Percentiles rank a stretch among this genome's conserved stretches.
Evolutionary conservation across 2,888 invertebrate genomes (phyloP).

Genomic region (Epicampocera succincta): DNA sequence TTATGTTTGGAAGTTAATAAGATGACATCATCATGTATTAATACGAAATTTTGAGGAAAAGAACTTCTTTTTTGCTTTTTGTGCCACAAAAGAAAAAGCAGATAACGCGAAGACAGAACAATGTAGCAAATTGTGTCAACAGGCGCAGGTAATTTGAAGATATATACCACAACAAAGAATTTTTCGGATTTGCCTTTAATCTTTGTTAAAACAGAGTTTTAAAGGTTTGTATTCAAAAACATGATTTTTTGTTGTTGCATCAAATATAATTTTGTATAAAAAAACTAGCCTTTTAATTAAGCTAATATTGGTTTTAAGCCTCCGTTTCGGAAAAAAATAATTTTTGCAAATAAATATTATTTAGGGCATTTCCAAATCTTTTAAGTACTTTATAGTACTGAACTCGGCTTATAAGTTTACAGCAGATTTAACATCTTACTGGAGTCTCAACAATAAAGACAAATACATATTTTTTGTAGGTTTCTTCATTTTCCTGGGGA

Average conservation of each 20-base stretch:
- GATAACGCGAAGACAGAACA: not conserved
- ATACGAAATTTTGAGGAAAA: constrained; percentile 13
- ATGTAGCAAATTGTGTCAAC: constrained; percentile 38
- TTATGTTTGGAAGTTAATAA: constrained; percentile 29
- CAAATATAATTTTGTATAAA: no score
- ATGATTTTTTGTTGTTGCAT: no score
- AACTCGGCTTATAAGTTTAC: not conserved
- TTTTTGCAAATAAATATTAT: no score
- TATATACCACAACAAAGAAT: constrained; percentile 23
- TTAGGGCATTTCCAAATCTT: no score
- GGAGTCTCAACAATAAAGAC: not conserved
- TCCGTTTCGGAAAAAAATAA: no score
- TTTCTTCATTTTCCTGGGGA: not conserved
- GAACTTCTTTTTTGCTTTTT: constrained; percentile 15
- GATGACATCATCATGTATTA: constrained; percentile 64
- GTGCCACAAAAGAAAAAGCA: not conserved
- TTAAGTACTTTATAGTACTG: constrained; percentile 10
- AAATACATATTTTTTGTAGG: no score
- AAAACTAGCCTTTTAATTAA: no score
- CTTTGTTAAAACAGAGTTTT: not conserved
- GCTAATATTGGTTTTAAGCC: no score
- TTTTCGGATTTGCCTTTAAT: not conserved
- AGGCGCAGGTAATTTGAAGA: constrained; percentile 33
- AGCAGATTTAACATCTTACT: not conserved
- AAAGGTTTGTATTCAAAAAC: not conserved